Base-by-base conservation (phyloP, 1,140 invertebrate genomes). In the Formica exsecta region DNA sequence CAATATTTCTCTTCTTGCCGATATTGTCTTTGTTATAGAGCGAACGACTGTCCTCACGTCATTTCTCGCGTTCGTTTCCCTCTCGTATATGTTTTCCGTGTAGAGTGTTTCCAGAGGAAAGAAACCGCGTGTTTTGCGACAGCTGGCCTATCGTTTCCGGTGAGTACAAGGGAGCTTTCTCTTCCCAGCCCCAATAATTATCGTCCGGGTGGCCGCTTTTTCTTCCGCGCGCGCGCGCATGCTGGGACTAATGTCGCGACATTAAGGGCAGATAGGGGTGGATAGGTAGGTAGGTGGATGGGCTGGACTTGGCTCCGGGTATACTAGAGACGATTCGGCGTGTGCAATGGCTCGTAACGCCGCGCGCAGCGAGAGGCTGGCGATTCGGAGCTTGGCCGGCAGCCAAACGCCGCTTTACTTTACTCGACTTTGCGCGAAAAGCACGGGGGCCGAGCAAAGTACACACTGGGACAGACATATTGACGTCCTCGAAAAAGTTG, bases 271-370 rank as follows among this genome's bases (percentile, higher is more conserved):
- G 90, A 88, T 91, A 84, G 89, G 85, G 90, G 87, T 91, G 80
- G 89, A 85, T 89, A 87, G 88, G 64, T 89, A 87, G 74, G 59
- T 77, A 38, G 89, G 88, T 91, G 75, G 88, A 84, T 90, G 91
- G 89, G 79, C 66, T 57, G 79, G 51, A 87, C 79, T 91, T 85
- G 90, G 90, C 76, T 90, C 38, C 59, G 41, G 57, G 59, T 54
- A 36, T 64, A 73, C 87, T 86, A 92, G 92, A 94, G 91, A 93
- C 93, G 92, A 92, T 94, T 94, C 90, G 92, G 92, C 93, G 91
- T 94, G 94, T 94, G 93, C 93, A 94, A 94, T 94, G 94, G 93
- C 88, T 93, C 92, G 93, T 94, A 93, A 94, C 93, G 93, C 51
- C 89, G 90, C 77, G 84, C 92, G 86, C 86, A 88, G 90, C 86